Evolutionary conservation across 2,797 vertebrate genomes (phyloP).

Genomic region (Spinus olivaceus): DNA sequence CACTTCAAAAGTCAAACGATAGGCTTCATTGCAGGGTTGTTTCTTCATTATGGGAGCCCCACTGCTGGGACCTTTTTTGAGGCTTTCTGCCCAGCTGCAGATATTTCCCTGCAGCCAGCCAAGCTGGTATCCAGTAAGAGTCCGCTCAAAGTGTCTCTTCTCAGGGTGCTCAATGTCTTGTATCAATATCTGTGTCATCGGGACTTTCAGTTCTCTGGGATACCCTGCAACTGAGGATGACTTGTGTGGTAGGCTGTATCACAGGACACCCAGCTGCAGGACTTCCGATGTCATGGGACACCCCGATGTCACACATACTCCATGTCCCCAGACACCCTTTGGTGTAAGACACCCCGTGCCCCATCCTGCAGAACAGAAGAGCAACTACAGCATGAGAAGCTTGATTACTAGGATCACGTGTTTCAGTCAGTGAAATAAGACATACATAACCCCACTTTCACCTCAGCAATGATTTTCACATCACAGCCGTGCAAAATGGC

Average conservation of each 20-base stretch:
- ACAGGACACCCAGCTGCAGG: neutral
- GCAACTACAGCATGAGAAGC: neutral
- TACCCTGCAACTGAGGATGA: neutral
- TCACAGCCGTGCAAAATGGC: neutral
- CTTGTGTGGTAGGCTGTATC: neutral
- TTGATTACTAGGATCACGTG: fast-evolving
- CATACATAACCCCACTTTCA: neutral
- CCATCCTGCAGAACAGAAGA: neutral
- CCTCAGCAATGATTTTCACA: neutral
- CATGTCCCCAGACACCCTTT: neutral
- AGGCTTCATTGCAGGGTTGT: neutral
- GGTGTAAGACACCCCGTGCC: neutral
- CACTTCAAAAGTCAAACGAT: neutral
- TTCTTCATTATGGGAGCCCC: neutral
- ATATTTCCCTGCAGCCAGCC: neutral
- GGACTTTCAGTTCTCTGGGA: neutral
- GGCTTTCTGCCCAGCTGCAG: neutral
- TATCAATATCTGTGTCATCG: fast-evolving
- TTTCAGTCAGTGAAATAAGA: neutral
- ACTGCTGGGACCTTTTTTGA: neutral
- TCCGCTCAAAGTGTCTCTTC: neutral
- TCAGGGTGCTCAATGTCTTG: neutral
- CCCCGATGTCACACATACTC: fast-evolving
- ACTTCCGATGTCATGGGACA: neutral
- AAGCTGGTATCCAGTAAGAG: neutral